Evolutionary conservation across 2,113 vertebrate genomes (phyloP).

Genomic region (Haemorhous mexicanus): DNA sequence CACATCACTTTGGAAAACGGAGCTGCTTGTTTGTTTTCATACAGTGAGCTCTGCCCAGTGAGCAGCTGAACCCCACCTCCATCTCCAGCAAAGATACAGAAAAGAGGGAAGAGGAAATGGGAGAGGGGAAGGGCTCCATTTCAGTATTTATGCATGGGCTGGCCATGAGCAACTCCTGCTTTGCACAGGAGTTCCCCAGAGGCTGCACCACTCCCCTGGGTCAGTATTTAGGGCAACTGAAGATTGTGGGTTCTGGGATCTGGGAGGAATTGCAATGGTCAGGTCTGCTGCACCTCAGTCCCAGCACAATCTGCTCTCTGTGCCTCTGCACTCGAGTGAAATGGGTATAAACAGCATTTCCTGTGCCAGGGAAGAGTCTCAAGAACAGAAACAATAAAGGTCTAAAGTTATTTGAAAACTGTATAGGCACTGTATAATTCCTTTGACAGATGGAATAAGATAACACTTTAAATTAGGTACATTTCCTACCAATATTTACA

Average conservation of each 20-base stretch:
- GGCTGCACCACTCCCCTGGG: not conserved
- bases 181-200: not conserved
- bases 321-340: not conserved
- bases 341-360: not conserved
- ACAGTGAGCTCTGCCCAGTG: not conserved
- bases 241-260: not conserved
- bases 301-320: not conserved
- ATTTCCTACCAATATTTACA: slow-evolving; percentile 35
- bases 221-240: not conserved
- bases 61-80: not conserved
- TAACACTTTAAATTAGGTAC: not conserved
- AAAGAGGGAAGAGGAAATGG: not conserved
- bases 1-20: not conserved
- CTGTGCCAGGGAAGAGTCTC: not conserved
- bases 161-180: not conserved
- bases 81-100: not conserved
- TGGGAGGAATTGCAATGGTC: not conserved
- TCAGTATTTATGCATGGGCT: not conserved
- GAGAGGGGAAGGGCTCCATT: not conserved
- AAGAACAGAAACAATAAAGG: not conserved
- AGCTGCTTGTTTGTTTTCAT: not conserved
- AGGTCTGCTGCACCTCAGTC: accelerated
- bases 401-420: not conserved
- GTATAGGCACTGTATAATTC: not conserved
- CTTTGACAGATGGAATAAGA: not conserved